These are phyloP conservation scores for Strongylocentrotus purpuratus DNA, from an alignment of 35 echinoderm and acorn worm genomes.

Conservation along the genomic window DNA sequence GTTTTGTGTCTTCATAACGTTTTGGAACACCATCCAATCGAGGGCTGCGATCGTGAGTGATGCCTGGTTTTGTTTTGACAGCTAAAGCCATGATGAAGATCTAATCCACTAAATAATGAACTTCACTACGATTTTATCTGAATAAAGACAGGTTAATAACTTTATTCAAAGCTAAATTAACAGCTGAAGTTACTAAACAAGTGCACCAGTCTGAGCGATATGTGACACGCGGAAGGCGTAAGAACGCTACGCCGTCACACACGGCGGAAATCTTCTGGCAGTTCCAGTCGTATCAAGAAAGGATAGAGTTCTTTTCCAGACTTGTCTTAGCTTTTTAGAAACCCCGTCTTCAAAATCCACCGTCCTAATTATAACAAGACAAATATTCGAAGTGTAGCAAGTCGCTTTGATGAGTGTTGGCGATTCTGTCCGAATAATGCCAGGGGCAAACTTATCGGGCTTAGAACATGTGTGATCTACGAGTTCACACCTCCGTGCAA, in stretches of 20 bases:
- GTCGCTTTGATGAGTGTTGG: not conserved
- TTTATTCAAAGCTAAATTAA: not conserved
- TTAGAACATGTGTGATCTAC: not conserved
- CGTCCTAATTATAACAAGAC: not conserved
- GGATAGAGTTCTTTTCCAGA: not conserved
- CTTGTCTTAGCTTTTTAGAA: not conserved
- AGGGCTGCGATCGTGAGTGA: slow-evolving; percentile 48
- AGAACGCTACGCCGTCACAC: not conserved
- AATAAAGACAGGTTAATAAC: not conserved
- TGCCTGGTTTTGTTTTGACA: slow-evolving; percentile 37
- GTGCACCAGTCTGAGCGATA: not conserved
- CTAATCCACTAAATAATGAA: not conserved
- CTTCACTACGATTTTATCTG: not conserved
- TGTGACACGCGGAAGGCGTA: not conserved
- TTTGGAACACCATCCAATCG: slow-evolving; percentile 81
- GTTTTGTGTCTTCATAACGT: slow-evolving; percentile 97
- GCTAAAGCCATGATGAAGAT: slow-evolving; percentile 21
- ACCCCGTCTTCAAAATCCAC: not conserved
- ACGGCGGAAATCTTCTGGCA: not conserved
- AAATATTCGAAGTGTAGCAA: not conserved
- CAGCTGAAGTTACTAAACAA: not conserved
- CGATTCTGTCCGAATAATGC: not conserved
- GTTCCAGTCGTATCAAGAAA: not conserved
- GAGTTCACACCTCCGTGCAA: not conserved
- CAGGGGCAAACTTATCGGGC: not conserved